Base-by-base conservation (phyloP, 2,113 vertebrate species). In the Takifugu bimaculatus region DNA sequence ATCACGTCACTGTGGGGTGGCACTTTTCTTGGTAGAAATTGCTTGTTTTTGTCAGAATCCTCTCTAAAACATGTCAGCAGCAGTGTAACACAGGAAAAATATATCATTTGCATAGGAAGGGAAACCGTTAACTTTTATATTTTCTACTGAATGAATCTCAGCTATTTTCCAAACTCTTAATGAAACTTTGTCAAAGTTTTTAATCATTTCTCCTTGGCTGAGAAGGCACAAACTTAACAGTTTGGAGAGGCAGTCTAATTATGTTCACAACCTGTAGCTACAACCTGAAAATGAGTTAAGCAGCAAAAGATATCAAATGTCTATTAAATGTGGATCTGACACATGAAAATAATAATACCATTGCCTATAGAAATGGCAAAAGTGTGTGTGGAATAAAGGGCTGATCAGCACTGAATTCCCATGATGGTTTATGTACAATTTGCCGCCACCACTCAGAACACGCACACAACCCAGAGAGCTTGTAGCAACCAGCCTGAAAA, bases 21-120 rank as follows among this genome's bases (percentile, higher is more conserved):
- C 56, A 57, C 64, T 68, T 65, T 74, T 68, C 60, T 68, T 9
- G 50, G 54, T 56, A 68, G 43, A 64, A 61, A 68, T 57, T 57
- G 60, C 47, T 55, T 71, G 50, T 77, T 65, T 58, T 12, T 39
- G 58, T 65, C 14, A 26, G 54, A 42, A 64, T 59, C 55, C 62
- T 49, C 42, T 35, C 3, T 54, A 48, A 65, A 49, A 64, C 14
- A 32, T 51, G 47, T 9, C 52, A 28, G 50, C 25, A 42, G 25
- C 26, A 52, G 25, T 2, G 9, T 39, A n/a, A 42, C 28, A 66
- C 13, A 50, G 5, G 15, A n/a, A 42, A n/a, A 60, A 60, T 20
- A 63, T 48, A 42, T 12, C 0, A 61, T 60, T 67, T 74, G 39
- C 45, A 54, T 52, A 6, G 0, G 11, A 49, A 64, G 44, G 43